Evolutionary conservation across 2,113 vertebrate genomes (phyloP), one percentile per base, ranked within the genome.

Genomic region (Pseudorhombus dupliciocellatus): DNA sequence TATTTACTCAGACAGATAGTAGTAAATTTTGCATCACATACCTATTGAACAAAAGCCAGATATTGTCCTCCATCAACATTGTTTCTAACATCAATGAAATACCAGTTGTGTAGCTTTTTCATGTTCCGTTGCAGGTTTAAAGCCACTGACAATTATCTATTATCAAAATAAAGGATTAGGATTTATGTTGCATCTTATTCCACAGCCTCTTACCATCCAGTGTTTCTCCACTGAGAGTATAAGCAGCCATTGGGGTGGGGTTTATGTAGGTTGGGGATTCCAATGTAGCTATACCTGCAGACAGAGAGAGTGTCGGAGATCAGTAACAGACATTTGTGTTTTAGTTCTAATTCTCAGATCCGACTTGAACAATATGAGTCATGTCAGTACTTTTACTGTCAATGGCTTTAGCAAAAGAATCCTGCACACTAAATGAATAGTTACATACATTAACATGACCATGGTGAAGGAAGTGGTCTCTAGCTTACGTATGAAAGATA

Each of bases 141-240:
- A 48, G 24, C 4, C 8, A 16, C 21, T 40, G 0, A 7, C 34
- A 12, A 15, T 15, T 37, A 37, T 21, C 42, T 18, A 46, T 18
- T 46, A 18, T 18, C 10, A 37, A 37, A 11, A 37, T 37, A 37
- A 37, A 37, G 34, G 34, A 37, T 37, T 37, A 28, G 9, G 10
- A 11, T 11, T 37, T 37, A 6, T 48, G 42, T 54, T 42, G 37
- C 1, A n/a, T n/a, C 16, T 16, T 18, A 1, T 16, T 31, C 14
- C 1, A 28, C 1, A 30, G n/a, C 1, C 9, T 66, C 79, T 84
- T 93, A 97, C 97, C 96, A 94, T 97, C 94, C 12, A 96, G 51
- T 2, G 92, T 73, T 0, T 96, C 96, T 7, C 65, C 70, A 18
- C 93, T 94, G 84, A 96, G 1, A 0, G 84, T 0, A 1, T 25